Percentiles rank a stretch among this genome's conserved stretches.
Conservation (phyloP, 2,113 vertebrate genomes). For the Antechinus flavipes region DNA sequence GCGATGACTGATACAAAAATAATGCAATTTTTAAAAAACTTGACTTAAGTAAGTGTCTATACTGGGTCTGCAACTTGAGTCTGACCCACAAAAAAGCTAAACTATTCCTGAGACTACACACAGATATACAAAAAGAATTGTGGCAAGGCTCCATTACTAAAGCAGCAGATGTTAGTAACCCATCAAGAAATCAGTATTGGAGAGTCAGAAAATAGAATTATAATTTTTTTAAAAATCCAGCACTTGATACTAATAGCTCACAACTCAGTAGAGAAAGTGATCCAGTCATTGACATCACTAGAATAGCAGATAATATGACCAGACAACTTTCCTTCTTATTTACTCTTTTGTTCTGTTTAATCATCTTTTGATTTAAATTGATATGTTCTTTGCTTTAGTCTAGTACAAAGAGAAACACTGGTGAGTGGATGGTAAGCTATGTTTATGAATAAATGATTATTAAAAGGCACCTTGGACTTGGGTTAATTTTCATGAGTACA, state of each 20-base stretch:
- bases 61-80: background rate
- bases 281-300: background rate
- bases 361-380: background rate
- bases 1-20: background rate
- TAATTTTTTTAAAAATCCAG: background rate
- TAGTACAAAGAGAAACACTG: background rate
- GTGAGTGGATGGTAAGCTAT: background rate
- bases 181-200: background rate
- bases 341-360: background rate
- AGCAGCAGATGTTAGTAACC: background rate
- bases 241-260: background rate
- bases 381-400: background rate
- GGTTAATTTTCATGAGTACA: background rate
- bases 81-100: background rate
- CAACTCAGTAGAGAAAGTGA: background rate
- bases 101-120: background rate
- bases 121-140: background rate
- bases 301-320: background rate
- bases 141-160: background rate
- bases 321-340: background rate
- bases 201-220: background rate
- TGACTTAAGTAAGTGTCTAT: background rate
- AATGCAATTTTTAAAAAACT: background rate
- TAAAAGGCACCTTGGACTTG: background rate
- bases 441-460: background rate